These are phyloP conservation scores for Rhadina sibilatrix DNA, from an alignment of 2,113 vertebrate genomes.

Conservation along the genomic window DNA sequence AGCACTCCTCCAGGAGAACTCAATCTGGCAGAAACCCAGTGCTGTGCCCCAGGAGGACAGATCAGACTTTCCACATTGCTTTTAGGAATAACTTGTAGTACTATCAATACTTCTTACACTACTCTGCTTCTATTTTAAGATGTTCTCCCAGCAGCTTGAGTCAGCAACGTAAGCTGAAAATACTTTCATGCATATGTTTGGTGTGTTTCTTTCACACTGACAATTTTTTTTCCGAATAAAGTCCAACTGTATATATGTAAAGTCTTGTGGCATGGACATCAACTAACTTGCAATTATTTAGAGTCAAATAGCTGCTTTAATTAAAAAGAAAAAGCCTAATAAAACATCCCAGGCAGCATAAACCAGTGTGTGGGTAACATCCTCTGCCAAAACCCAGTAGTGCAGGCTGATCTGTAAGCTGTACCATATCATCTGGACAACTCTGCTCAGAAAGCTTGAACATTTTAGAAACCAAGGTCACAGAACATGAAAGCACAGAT, in stretches of 20 bases:
- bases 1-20: neutral
- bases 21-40: neutral
- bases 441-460: neutral
- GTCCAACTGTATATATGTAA: neutral
- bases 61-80: neutral
- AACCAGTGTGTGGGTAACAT: neutral
- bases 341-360: neutral
- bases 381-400: neutral
- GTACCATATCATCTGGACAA: neutral
- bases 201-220: neutral
- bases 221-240: neutral
- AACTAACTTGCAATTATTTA: neutral
- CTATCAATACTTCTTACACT: neutral
- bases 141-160: neutral
- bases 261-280: neutral
- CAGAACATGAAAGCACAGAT: neutral
- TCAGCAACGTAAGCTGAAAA: neutral
- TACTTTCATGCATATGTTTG: neutral
- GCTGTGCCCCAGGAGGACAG: neutral
- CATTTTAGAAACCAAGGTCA: neutral
- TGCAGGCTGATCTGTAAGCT: neutral
- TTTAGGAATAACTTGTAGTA: neutral
- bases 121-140: neutral
- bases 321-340: neutral
- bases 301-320: neutral